Evolutionary conservation across 2,113 vertebrate genomes (phyloP), one percentile per base, ranked within the genome.

Genomic region (Heliornis fulica): DNA sequence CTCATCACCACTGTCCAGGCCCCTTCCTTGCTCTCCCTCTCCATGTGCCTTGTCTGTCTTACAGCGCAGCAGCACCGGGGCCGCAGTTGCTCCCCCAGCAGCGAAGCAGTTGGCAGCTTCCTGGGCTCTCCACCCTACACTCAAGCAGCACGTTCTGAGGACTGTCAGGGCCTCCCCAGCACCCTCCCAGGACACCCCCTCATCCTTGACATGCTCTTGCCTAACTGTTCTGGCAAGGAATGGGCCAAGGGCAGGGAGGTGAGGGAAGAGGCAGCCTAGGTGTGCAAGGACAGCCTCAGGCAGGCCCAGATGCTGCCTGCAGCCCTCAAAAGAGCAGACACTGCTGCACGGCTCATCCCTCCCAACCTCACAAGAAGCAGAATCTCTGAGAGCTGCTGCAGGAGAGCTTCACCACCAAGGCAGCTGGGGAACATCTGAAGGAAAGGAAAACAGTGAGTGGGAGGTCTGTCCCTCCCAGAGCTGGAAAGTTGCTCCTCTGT

Each of bases 361-460:
- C 71, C 36, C 79, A 80, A 4, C 48, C 90, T 68, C n/a, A 7
- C 75, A 76, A 79, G 78, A 48, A 84, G 60, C 19, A 77, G 70
- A 26, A 93, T 87, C 79, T 76, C 53, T 71, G 74, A 66, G 20
- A 66, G 89, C 68, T 93, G 68, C 59, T 80, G 64, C 4, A 8
- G 60, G 54, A 92, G 63, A 90, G 48, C 59, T 66, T 51, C 76
- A 65, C 70, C 75, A 51, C 38, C 68, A 56, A 85, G 45, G 85
- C 83, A 96, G 94, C 87, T 82, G 74, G 53, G 36, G 75, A 93
- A 90, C 3, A 0, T 91, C 92, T 87, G 90, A 94, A 70, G 94
- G 45, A 60, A 90, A 90, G 70, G 43, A 34, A 96, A 95, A 90
- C 82, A 96, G 48, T 43, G 79, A 0, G 65, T 95, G 87, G 90